Evolutionary conservation across 2,888 invertebrate species (phyloP), one percentile per base, ranked within the genome.

Genomic region (Rotaria macrura): DNA sequence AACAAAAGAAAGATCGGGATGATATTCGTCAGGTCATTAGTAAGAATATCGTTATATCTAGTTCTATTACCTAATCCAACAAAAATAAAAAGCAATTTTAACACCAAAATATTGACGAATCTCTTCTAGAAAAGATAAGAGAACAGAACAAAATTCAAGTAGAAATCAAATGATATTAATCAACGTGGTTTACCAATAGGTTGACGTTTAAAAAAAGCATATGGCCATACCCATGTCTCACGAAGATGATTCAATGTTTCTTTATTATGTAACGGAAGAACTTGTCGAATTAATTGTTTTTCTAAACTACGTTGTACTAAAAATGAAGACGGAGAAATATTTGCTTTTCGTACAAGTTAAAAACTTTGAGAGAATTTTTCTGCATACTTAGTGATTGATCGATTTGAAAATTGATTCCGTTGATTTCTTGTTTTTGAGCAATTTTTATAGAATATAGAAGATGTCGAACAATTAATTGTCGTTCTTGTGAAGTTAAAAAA

Each of bases 11-110:
- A n/a, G n/a, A n/a, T n/a, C n/a, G n/a, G n/a, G n/a, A n/a, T n/a
- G n/a, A n/a, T n/a, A n/a, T n/a, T n/a, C n/a, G n/a, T n/a, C n/a
- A n/a, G n/a, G n/a, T n/a, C n/a, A n/a, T n/a, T n/a, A n/a, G 49
- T 6, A 49, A 14, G 17, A 57, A 9, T 29, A 29, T 9, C 9
- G 1, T 29, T 7, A n/a, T 57, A 9, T 57, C 29, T 25, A 9
- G 2, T 29, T n/a, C 25, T 29, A 57, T 12, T 57, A 65, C 79
- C 43, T 97, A 88, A 98, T 93, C 95, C 97, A 98, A 87, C 97
- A 96, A 92, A 98, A 98, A 91, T 98, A 98, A 93, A 98, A 94
- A 47, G 95, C 96, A 89, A 98, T 96, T 92, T 97, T 97, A 84
- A 96, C 95, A 85, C 97, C 96, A 92, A 96, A 97, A 92, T 97